Percentiles rank a stretch among this genome's conserved stretches.
These are phyloP conservation scores for Lagopus leucura DNA, from an alignment of 2,113 vertebrate species.

Conservation along the genomic window DNA sequence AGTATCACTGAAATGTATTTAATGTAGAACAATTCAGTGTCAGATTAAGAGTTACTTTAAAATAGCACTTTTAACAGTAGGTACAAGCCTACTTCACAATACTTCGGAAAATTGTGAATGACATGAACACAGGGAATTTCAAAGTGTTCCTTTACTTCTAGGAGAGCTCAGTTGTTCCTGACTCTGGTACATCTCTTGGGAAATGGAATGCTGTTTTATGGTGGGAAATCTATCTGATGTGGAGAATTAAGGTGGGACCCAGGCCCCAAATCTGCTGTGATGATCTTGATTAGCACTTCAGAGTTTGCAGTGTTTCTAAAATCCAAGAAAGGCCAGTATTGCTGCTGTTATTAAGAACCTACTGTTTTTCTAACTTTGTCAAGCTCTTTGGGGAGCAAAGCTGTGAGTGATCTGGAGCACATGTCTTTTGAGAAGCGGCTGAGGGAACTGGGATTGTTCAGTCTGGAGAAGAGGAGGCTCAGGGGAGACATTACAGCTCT, in stretches of 20 bases:
- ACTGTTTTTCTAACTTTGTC: neutral
- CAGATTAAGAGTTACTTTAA: neutral
- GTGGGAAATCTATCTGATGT: neutral
- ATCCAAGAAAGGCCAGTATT: neutral
- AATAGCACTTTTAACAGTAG: neutral
- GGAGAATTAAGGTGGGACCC: neutral
- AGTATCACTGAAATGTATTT: neutral
- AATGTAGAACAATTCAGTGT: neutral
- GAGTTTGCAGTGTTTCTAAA: fast-evolving
- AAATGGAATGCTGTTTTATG: neutral
- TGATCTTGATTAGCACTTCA: fast-evolving
- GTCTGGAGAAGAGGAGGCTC: no score
- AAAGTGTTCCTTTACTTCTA: neutral
- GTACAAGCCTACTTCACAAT: neutral
- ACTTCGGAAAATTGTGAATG: neutral
- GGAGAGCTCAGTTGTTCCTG: neutral
- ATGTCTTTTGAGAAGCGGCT: no score
- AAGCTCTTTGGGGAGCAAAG: neutral
- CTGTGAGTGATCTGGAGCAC: no score
- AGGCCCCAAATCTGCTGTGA: no score
- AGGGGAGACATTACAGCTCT: no score
- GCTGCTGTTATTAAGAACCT: neutral
- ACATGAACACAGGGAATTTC: neutral
- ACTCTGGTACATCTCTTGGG: neutral
- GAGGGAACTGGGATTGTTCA: no score